Conservation (phyloP, 2,113 vertebrate genomes). For the Lophius piscatorius region DNA sequence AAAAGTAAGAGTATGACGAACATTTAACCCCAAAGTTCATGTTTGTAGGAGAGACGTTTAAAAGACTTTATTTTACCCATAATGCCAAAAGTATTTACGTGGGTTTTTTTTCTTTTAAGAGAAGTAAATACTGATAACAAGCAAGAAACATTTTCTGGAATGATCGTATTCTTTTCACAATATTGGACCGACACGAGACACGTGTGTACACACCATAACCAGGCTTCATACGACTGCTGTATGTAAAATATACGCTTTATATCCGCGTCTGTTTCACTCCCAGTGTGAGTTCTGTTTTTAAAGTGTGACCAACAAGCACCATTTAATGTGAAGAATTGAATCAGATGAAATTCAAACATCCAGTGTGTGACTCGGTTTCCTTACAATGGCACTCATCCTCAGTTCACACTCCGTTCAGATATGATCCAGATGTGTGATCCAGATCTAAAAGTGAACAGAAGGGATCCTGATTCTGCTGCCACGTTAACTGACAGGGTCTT, state of each 20-base stretch:
- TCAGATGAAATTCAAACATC: slow-evolving; percentile 2
- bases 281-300: slow-evolving; percentile 39
- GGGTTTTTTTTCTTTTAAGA: slow-evolving; percentile 8
- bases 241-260: slow-evolving; percentile 47
- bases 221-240: slow-evolving; percentile 61
- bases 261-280: slow-evolving; percentile 9
- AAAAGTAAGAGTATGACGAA: slow-evolving; percentile 14
- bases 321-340: not conserved
- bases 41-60: slow-evolving; percentile 29
- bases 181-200: slow-evolving; percentile 36
- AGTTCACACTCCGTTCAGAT: slow-evolving; percentile 46
- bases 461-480: not conserved
- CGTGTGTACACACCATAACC: slow-evolving; percentile 55
- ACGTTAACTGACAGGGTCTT: not conserved
- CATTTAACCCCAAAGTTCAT: slow-evolving; percentile 14
- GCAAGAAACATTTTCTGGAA: slow-evolving; percentile 38
- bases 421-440: slow-evolving; percentile 34
- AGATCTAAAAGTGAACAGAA: slow-evolving; percentile 14
- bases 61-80: slow-evolving; percentile 17
- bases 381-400: slow-evolving; percentile 27
- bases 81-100: slow-evolving; percentile 37
- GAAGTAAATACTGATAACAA: slow-evolving; percentile 14
- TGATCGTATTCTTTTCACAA: slow-evolving; percentile 46
- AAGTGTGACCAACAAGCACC: slow-evolving; percentile 55
- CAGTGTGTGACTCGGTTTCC: too few relatives aligned